Percentiles rank a stretch among this genome's conserved stretches.
Conservation (phyloP, 35 echinoderm and acorn worm genomes). For the Strongylocentrotus purpuratus region DNA sequence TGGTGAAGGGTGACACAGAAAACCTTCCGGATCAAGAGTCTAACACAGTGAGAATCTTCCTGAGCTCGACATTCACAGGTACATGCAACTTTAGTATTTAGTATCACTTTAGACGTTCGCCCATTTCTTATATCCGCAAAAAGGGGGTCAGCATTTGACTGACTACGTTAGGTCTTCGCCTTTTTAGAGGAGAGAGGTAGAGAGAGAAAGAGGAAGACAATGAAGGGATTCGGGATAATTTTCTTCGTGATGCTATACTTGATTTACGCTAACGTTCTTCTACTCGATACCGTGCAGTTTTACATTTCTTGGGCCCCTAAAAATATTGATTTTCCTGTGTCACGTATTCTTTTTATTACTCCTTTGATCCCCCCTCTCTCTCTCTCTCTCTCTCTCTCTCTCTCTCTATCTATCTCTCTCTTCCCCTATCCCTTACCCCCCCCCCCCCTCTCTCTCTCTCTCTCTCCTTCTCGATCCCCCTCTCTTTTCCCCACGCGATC, state of each 20-base stretch:
- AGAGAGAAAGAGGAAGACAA: too few species aligned
- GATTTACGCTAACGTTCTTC: too few species aligned
- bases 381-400: not conserved
- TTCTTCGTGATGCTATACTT: too few species aligned
- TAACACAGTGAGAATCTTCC: conserved; percentile 71
- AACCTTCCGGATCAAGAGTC: conserved; percentile 77
- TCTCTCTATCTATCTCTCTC: not conserved
- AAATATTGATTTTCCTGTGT: too few species aligned
- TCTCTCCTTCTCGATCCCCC: not conserved
- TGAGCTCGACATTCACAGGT: conserved; percentile 93
- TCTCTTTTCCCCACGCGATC: not conserved
- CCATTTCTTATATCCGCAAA: too few species aligned
- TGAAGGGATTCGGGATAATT: too few species aligned
- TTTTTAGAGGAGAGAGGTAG: too few species aligned
- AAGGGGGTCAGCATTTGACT: too few species aligned
- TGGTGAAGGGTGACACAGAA: conserved; percentile 61
- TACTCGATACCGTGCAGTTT: too few species aligned
- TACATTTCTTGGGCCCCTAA: too few species aligned
- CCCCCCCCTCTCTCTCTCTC: not conserved
- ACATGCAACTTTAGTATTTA: not conserved
- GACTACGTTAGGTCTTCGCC: too few species aligned
- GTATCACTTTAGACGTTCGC: too few species aligned
- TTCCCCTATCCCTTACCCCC: not conserved
- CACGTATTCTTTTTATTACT: not conserved
- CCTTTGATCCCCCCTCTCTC: not conserved